Percentiles rank a stretch among this genome's conserved stretches.
These are phyloP conservation scores for Formicarius rufipectus DNA, from an alignment of 2,113 vertebrate species.

Conservation along the genomic window DNA sequence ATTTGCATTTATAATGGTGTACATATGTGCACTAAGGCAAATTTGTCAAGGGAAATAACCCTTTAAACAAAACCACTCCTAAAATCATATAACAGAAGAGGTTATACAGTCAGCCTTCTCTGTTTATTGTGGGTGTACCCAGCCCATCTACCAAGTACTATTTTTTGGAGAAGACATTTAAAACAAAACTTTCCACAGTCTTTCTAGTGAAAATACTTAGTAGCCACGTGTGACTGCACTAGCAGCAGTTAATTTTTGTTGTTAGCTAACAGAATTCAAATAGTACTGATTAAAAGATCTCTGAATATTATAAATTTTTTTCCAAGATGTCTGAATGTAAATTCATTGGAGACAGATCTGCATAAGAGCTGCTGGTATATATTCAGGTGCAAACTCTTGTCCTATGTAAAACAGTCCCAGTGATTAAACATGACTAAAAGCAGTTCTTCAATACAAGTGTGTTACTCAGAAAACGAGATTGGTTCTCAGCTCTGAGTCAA, in stretches of 20 bases:
- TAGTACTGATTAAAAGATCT: background rate
- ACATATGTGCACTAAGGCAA: background rate
- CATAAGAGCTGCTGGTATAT: background rate
- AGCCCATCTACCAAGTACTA: background rate
- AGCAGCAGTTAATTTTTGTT: background rate
- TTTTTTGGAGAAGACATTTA: background rate
- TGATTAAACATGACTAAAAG: background rate
- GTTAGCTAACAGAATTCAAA: background rate
- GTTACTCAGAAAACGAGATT: background rate
- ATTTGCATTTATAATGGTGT: background rate
- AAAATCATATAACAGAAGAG: background rate
- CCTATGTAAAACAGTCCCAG: background rate
- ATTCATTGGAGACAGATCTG: background rate
- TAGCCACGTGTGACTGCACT: background rate
- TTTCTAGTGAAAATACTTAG: background rate
- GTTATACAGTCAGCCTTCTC: background rate
- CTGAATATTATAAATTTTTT: background rate
- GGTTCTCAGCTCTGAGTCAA: background rate
- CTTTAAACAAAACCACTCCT: background rate
- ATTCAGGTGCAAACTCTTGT: background rate
- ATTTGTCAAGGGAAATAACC: background rate
- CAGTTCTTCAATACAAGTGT: background rate
- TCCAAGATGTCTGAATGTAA: background rate
- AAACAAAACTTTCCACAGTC: background rate
- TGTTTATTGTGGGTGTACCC: background rate